Conservation (phyloP, 2,797 vertebrate genomes). For the Poecilia picta region DNA sequence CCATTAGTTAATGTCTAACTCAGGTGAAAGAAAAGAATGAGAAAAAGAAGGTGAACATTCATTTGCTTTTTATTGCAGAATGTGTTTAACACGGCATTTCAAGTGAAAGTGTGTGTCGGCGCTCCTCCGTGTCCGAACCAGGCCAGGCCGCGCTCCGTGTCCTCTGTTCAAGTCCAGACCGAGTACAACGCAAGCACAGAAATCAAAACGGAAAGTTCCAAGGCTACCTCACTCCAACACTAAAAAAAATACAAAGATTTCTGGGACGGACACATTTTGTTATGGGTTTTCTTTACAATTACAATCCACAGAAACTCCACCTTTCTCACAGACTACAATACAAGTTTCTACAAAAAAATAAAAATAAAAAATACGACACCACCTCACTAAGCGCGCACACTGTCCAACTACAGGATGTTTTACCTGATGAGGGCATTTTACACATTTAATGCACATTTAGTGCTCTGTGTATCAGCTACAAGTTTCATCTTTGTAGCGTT, state of each 20-base stretch:
- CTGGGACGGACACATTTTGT: constrained; percentile 31
- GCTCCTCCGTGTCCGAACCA: constrained; percentile 26
- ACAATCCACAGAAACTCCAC: constrained; percentile 68
- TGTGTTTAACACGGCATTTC: constrained; percentile 66
- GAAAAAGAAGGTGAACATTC: not conserved
- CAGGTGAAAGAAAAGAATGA: not conserved
- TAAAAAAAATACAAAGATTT: not conserved
- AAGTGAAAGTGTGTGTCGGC: constrained; percentile 48
- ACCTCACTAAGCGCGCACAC: constrained; percentile 66
- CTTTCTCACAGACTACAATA: constrained; percentile 66
- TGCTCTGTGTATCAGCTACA: constrained; percentile 60
- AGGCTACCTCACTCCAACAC: constrained; percentile 22
- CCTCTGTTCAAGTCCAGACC: constrained; percentile 47
- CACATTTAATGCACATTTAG: constrained; percentile 63
- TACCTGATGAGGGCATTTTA: constrained; percentile 69
- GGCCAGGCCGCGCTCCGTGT: constrained; percentile 19
- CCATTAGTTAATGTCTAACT: not conserved
- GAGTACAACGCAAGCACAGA: constrained; percentile 43
- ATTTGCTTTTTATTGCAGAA: constrained; percentile 66
- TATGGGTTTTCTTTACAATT: constrained; percentile 47
- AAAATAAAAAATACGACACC: constrained; percentile 47
- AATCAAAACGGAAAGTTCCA: constrained; percentile 38
- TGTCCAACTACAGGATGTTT: constrained; percentile 40
- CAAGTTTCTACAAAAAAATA: constrained; percentile 75
- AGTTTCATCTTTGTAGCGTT: constrained; percentile 51